These are phyloP conservation scores for Drosophila lacteicornis DNA, from an alignment of 1,140 invertebrate species.

Conservation along the genomic window DNA sequence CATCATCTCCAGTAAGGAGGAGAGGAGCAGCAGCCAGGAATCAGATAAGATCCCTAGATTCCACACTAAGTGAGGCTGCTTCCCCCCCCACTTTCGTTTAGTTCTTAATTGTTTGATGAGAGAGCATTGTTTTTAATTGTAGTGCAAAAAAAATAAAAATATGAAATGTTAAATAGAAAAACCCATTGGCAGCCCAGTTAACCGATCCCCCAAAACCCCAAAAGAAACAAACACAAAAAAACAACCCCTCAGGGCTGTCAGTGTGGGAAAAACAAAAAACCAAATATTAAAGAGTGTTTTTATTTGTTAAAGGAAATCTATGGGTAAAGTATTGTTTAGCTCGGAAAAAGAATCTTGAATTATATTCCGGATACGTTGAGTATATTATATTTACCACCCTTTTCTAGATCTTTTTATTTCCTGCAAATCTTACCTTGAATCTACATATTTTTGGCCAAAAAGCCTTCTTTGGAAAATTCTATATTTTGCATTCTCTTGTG, in stretches of 20 bases:
- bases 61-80: not conserved
- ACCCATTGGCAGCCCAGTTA: slow-evolving; percentile 14
- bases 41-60: not conserved
- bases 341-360: not conserved
- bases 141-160: slow-evolving; percentile 46
- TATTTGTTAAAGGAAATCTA: not conserved
- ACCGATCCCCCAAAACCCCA: slow-evolving; percentile 3
- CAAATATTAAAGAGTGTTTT: not conserved
- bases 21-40: slow-evolving; percentile 14
- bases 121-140: slow-evolving; percentile 68
- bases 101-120: slow-evolving; percentile 67
- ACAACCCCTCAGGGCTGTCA: slow-evolving; percentile 18
- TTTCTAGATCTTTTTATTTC: not conserved
- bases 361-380: too few species aligned
- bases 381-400: not conserved
- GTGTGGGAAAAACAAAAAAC: slow-evolving; percentile 26
- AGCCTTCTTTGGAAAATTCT: slow-evolving; percentile 13
- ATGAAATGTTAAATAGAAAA: slow-evolving; percentile 66
- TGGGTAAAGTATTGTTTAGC: not conserved
- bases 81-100: slow-evolving; percentile 43
- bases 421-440: not conserved
- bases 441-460: not conserved
- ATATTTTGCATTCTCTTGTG: slow-evolving; percentile 48
- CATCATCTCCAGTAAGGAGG: slow-evolving; percentile 73
- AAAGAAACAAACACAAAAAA: slow-evolving; percentile 19